Conservation (phyloP, 1,140 invertebrate species). For the Sminthurinus signatus region DNA sequence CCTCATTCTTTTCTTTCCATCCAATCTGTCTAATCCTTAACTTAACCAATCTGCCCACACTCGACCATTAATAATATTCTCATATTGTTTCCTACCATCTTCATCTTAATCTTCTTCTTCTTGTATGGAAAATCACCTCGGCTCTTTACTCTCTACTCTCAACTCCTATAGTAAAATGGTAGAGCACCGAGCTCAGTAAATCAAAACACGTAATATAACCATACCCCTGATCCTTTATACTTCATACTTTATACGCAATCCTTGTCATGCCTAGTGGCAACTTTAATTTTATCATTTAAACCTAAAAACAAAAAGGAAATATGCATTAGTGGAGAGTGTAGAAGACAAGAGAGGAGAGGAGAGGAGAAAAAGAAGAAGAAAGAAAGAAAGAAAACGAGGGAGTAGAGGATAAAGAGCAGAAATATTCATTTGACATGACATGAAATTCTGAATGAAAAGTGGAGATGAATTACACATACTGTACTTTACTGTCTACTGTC, state of each 20-base stretch:
- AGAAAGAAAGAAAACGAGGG: slow-evolving; percentile 6
- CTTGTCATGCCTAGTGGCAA: slow-evolving; percentile 17
- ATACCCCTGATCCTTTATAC: background rate
- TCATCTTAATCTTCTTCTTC: background rate
- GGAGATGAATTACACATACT: too few species aligned
- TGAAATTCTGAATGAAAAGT: too few species aligned
- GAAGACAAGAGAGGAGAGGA: too few species aligned
- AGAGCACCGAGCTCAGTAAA: slow-evolving; percentile 16
- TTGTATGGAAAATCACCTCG: slow-evolving; percentile 5
- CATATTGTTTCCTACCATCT: slow-evolving; percentile 20
- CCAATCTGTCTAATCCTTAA: background rate
- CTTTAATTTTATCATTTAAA: slow-evolving; percentile 12
- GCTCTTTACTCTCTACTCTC: too few species aligned
- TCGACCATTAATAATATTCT: slow-evolving; percentile 13
- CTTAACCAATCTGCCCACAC: slow-evolving; percentile 5
- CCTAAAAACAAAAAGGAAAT: background rate
- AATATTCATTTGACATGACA: slow-evolving; percentile 17
- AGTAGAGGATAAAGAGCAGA: background rate
- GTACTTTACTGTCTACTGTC: too few species aligned
- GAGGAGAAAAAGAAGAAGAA: too few species aligned
- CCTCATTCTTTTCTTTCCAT: background rate
- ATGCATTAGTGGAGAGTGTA: too few species aligned
- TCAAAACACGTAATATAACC: slow-evolving; percentile 27
- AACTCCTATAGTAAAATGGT: too few species aligned
- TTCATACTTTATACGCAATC: too few species aligned